Evolutionary conservation across 2,113 vertebrate genomes (phyloP).

Genomic region (Zosterops pallidus): DNA sequence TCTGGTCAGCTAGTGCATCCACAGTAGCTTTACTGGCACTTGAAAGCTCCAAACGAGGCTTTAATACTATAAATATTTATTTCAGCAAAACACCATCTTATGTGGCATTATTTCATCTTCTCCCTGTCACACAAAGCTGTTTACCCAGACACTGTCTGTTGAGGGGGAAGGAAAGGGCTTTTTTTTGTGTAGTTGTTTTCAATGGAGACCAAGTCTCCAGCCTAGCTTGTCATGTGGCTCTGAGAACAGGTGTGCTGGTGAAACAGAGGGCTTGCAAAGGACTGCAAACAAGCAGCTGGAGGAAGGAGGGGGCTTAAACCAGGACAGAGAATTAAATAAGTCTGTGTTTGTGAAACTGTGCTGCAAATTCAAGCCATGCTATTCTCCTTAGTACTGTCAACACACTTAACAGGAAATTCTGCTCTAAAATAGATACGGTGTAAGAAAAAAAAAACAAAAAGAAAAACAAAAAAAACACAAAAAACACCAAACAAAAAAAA

Average conservation of each 20-base stretch:
- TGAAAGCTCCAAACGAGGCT: background rate
- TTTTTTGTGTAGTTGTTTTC: background rate
- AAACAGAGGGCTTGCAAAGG: background rate
- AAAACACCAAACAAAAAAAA: no score
- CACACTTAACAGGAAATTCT: background rate
- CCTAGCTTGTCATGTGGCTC: background rate
- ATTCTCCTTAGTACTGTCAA: background rate
- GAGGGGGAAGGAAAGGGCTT: background rate
- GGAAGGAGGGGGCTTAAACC: background rate
- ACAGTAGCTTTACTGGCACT: background rate
- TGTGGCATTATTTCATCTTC: background rate
- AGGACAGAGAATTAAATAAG: background rate
- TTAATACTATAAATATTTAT: background rate
- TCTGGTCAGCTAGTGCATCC: background rate
- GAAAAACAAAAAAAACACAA: background rate
- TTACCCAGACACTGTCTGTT: background rate
- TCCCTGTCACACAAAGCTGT: background rate
- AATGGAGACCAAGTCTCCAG: background rate
- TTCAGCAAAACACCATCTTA: background rate
- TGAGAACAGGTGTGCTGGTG: background rate
- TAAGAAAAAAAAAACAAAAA: background rate
- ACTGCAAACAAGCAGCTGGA: background rate
- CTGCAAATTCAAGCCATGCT: background rate
- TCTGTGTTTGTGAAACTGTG: background rate
- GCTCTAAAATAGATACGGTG: background rate